These are phyloP conservation scores for Pogonomyrmex californicus DNA, from an alignment of 1,140 invertebrate genomes.

Conservation along the genomic window DNA sequence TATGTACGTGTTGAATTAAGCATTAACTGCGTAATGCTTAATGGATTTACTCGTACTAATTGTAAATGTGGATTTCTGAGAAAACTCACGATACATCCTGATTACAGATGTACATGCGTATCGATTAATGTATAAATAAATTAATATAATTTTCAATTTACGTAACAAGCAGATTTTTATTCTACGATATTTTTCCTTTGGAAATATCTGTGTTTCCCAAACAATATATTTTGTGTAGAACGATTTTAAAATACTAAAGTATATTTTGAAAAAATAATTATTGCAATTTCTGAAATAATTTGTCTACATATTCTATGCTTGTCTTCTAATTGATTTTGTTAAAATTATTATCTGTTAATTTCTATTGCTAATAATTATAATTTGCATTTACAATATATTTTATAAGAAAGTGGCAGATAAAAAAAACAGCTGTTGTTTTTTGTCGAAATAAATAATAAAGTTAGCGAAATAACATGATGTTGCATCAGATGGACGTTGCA, in stretches of 20 bases:
- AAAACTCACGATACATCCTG: not conserved
- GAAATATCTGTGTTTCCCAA: not conserved
- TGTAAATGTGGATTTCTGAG: slow-evolving; percentile 19
- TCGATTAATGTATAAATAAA: slow-evolving; percentile 15
- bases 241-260: not conserved
- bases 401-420: not conserved
- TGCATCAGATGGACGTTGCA: slow-evolving; percentile 7
- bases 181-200: not conserved
- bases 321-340: not conserved
- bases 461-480: slow-evolving; percentile 2
- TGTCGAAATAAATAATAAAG: slow-evolving; percentile 14
- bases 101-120: not conserved
- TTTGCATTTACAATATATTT: not conserved
- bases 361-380: not conserved
- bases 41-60: not conserved
- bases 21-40: slow-evolving; percentile 16
- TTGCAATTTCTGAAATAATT: not conserved
- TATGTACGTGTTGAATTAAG: slow-evolving; percentile 53
- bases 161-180: not conserved
- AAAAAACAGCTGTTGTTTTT: not conserved
- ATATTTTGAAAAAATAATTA: not conserved
- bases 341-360: not conserved
- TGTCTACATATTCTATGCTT: not conserved
- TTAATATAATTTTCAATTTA: slow-evolving; percentile 19
- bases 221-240: not conserved